Base-by-base conservation (phyloP, 2,888 invertebrate species). In the Drosophila ochracea region DNA sequence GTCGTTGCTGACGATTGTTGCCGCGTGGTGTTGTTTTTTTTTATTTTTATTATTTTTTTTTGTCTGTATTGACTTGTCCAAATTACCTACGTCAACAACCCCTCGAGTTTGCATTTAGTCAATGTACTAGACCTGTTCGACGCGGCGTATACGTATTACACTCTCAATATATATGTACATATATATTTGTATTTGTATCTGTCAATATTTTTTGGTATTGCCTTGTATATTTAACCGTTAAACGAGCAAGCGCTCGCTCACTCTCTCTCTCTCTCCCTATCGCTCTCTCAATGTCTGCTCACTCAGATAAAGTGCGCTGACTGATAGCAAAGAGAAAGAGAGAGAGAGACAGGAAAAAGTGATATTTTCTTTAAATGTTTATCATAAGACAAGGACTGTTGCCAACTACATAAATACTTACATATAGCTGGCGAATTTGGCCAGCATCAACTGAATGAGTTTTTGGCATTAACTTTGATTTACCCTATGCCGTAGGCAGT, bases 11-110 rank as follows among this genome's bases (percentile, higher is more conserved):
- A 76, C 84, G 84, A 49, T 75, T 76, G 86, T 79, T 85, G 72
- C 74, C 64, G 65, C 54, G 69, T 63, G 55, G 58, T 54, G 62
- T 54, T 21, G 71, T 64, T 74, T 73, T 65, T 71, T 30, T 41
- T 21, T 11, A 37, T 10, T n/a, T 2, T n/a, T n/a, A n/a, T n/a
- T 25, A 25, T 25, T 41, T 4, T 21, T 21, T 16, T 25, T 2
- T 47, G 16, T 25, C 43, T 52, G 31, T 63, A 30, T 76, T 70
- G 53, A 63, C 76, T 75, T 76, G 86, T 77, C 81, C 73, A 77
- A 82, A 73, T 82, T 77, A 77, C 77, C 80, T 85, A 88, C 88
- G 85, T 85, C 85, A 85, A 85, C 83, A 83, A 85, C 88, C 88
- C 76, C 80, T 71, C 55, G 68, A 75, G 82, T 88, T 80, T 82